phyloP scores from a whole-genome alignment of 2,888 invertebrate species.

The Rhamnusium bicolor region DNA sequence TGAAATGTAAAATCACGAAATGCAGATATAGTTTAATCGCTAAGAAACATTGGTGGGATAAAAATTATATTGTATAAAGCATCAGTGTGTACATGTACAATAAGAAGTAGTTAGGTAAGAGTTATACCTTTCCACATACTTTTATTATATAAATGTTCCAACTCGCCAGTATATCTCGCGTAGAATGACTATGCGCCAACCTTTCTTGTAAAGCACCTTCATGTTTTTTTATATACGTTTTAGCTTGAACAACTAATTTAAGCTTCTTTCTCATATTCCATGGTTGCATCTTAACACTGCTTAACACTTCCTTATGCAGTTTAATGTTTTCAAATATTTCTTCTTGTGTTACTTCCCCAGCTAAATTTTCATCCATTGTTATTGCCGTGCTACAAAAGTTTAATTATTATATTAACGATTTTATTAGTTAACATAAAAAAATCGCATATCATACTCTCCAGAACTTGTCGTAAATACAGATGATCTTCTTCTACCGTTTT shows the following conservation, averaged over 20 bases:
- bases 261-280: slow-evolving; percentile 88
- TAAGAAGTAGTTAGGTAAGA: too few relatives aligned
- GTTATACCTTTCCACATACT: slow-evolving; percentile 74
- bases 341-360: slow-evolving; percentile 81
- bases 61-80: too few relatives aligned
- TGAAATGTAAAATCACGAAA: too few relatives aligned
- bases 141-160: slow-evolving; percentile 86
- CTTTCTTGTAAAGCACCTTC: slow-evolving; percentile 92
- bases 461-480: slow-evolving; percentile 90
- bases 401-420: slow-evolving; percentile 8
- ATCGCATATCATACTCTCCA: slow-evolving; percentile 79
- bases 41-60: too few relatives aligned
- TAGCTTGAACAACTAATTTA: slow-evolving; percentile 87
- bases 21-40: too few relatives aligned
- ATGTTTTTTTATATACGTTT: slow-evolving; percentile 89
- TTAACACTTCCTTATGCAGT: slow-evolving; percentile 92
- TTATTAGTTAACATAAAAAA: not conserved
- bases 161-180: slow-evolving; percentile 87
- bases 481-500: slow-evolving; percentile 75
- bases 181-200: slow-evolving; percentile 90
- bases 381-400: slow-evolving; percentile 78
- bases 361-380: slow-evolving; percentile 81
- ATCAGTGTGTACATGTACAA: too few relatives aligned
- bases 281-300: slow-evolving; percentile 89
- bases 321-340: slow-evolving; percentile 93